Evolutionary conservation across 2,888 invertebrate genomes (phyloP).

Genomic region (Sinodicranocentrus sp.): DNA sequence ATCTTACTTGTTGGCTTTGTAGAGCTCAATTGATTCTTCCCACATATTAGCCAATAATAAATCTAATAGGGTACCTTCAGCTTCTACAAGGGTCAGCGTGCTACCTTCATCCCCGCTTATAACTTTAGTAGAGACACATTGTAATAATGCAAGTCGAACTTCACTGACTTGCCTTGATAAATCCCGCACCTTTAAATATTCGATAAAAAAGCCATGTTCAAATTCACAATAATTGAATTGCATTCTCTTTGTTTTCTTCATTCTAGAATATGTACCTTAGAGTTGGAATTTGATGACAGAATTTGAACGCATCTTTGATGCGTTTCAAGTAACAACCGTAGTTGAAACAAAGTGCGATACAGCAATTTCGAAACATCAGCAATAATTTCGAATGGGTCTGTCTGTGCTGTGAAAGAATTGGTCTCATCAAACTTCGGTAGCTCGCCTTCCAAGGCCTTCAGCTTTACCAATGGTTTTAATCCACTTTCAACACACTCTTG

Average conservation of each 20-base stretch:
- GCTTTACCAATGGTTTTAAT: conserved; percentile 88
- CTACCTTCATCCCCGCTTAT: conserved; percentile 54
- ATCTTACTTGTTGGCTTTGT: conserved; percentile 66
- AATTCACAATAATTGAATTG: conserved; percentile 10
- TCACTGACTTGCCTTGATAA: conserved; percentile 66
- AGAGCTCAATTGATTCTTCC: conserved; percentile 65
- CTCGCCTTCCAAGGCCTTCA: conserved; percentile 84
- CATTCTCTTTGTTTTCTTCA: too few relatives aligned
- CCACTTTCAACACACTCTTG: conserved; percentile 87
- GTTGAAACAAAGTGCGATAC: conserved; percentile 95
- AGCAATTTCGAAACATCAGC: conserved; percentile 91
- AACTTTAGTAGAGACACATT: conserved; percentile 57
- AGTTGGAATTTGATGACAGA: conserved; percentile 63
- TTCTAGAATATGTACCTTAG: conserved; percentile 50
- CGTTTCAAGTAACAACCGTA: conserved; percentile 85
- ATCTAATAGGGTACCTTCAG: conserved; percentile 64
- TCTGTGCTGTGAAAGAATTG: conserved; percentile 71
- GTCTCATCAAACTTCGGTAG: conserved; percentile 77
- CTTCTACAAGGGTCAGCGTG: conserved; percentile 56
- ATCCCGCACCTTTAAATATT: conserved; percentile 55
- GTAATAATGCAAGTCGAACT: conserved; percentile 62
- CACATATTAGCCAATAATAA: conserved; percentile 64
- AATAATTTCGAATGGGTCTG: conserved; percentile 85
- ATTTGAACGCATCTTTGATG: conserved; percentile 69
- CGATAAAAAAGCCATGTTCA: not conserved